Evolutionary conservation across 2,888 invertebrate genomes (phyloP).

Genomic region (Troilus luridus): DNA sequence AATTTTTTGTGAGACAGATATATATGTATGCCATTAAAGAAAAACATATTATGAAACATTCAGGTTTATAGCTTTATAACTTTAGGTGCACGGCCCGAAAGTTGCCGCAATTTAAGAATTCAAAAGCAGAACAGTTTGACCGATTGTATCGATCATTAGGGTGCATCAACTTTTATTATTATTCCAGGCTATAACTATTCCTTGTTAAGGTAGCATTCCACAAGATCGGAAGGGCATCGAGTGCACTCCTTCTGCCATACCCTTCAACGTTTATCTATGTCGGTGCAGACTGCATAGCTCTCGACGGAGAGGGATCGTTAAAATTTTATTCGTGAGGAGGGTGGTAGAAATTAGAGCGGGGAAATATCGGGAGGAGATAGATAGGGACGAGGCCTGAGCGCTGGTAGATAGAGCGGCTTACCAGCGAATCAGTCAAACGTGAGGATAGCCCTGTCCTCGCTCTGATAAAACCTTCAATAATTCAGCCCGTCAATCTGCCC

Average conservation of each 20-base stretch:
- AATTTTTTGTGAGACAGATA: too few species aligned
- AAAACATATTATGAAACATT: too few species aligned
- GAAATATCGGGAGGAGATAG: conserved; percentile 40
- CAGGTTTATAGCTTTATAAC: too few species aligned
- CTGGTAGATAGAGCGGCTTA: conserved; percentile 7
- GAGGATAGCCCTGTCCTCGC: conserved; percentile 19
- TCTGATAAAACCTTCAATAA: conserved; percentile 48
- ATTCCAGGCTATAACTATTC: too few species aligned
- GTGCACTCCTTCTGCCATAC: background rate
- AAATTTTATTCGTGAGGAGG: conserved; percentile 20
- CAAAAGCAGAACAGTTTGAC: too few species aligned
- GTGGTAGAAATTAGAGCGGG: conserved; percentile 28
- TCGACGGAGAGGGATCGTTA: background rate
- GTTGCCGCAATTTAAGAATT: too few species aligned
- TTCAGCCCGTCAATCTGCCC: conserved; percentile 26
- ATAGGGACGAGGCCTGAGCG: conserved; percentile 10
- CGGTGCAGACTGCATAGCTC: background rate
- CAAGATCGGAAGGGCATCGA: background rate
- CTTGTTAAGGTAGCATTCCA: too few species aligned
- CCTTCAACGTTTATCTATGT: background rate
- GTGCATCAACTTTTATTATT: too few species aligned
- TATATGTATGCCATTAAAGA: too few species aligned
- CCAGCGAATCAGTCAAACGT: conserved; percentile 39
- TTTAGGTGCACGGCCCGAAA: too few species aligned
- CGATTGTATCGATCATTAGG: too few species aligned